Conservation (phyloP, 2,113 vertebrate species). For the Xyliphius kryptos region DNA sequence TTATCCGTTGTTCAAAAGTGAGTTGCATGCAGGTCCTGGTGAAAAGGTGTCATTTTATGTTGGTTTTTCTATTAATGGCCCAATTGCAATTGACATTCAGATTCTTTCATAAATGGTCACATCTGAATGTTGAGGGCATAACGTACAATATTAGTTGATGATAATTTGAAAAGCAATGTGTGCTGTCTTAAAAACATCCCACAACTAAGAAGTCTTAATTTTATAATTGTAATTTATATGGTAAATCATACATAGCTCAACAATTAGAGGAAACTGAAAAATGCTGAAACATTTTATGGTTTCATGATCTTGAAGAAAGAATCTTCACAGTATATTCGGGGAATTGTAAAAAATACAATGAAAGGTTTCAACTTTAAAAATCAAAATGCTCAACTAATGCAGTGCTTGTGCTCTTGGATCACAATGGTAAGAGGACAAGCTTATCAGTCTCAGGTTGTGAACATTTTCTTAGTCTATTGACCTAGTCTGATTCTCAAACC, state of each 20-base stretch:
- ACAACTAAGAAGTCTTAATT: too few species aligned
- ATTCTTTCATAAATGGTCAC: not conserved
- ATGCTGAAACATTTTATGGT: conserved; percentile 74
- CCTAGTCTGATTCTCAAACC: conserved; percentile 45
- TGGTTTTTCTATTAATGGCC: conserved; percentile 59
- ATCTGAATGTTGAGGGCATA: too few species aligned
- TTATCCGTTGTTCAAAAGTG: conserved; percentile 46
- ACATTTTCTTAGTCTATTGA: conserved; percentile 61
- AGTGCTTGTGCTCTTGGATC: conserved; percentile 64
- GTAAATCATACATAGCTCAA: too few species aligned
- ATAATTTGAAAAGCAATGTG: too few species aligned
- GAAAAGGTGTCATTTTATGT: conserved; percentile 52
- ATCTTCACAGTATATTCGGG: conserved; percentile 69
- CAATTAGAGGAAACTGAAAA: conserved; percentile 70
- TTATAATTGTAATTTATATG: too few species aligned
- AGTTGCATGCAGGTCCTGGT: conserved; percentile 32
- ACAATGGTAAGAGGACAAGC: conserved; percentile 61
- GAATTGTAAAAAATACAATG: conserved; percentile 68
- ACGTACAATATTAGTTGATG: too few species aligned
- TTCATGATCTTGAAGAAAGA: conserved; percentile 81
- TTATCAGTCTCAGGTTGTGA: conserved; percentile 72
- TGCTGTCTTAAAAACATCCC: too few species aligned
- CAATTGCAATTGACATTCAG: conserved; percentile 52
- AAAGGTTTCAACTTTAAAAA: conserved; percentile 56
- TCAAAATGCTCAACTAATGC: conserved; percentile 69